Evolutionary conservation across 1,140 invertebrate species (phyloP).

Genomic region (Aphidius ervi): DNA sequence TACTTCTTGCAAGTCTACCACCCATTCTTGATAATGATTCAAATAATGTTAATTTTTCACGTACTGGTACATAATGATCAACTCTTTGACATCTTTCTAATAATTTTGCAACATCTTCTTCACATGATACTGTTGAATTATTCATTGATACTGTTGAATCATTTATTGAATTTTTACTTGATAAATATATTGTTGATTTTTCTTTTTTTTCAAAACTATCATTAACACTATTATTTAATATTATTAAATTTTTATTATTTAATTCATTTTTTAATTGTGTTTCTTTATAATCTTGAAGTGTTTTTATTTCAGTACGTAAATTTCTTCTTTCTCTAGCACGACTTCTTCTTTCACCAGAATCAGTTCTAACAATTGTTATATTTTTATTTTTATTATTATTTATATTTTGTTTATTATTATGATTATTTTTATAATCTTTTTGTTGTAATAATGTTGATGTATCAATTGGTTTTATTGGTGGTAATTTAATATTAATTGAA

Average conservation of each 20-base stretch:
- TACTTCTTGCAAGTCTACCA: constrained; percentile 52
- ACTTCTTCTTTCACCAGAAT: constrained; percentile 41
- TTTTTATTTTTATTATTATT: background rate
- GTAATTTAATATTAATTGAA: constrained; percentile 2
- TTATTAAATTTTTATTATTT: constrained; percentile 18
- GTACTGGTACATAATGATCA: constrained; percentile 60
- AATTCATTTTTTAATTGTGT: constrained; percentile 23
- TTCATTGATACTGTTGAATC: background rate
- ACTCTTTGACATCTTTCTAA: constrained; percentile 57
- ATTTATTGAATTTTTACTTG: background rate
- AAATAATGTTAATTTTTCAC: constrained; percentile 59
- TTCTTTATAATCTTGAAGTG: constrained; percentile 33
- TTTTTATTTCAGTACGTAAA: constrained; percentile 27
- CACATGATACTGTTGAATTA: constrained; percentile 24
- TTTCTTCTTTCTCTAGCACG: constrained; percentile 43
- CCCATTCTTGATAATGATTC: constrained; percentile 57
- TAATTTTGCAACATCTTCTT: constrained; percentile 52
- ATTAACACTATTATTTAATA: constrained; percentile 3
- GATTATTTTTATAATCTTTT: constrained; percentile 13
- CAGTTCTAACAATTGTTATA: constrained; percentile 19
- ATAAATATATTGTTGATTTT: too few species aligned
- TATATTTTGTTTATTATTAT: constrained; percentile 1
- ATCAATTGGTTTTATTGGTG: constrained; percentile 12
- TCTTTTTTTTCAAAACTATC: too few species aligned
- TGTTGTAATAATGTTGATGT: background rate